Evolutionary conservation across 2,797 vertebrate species (phyloP).

Genomic region (Serranus cabrilla): DNA sequence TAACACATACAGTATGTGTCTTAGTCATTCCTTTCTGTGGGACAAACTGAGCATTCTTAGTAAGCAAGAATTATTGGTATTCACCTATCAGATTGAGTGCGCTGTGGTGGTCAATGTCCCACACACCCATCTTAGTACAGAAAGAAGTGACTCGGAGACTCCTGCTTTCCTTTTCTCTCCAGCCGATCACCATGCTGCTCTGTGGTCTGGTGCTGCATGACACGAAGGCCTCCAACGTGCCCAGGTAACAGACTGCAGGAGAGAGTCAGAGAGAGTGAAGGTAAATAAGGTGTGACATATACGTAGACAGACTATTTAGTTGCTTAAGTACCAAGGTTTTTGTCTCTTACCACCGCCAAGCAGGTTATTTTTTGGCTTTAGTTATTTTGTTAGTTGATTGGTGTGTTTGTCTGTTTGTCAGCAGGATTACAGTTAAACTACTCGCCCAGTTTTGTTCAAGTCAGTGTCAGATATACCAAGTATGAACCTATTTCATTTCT

Average conservation of each 20-base stretch:
- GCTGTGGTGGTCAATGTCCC: conserved; percentile 85
- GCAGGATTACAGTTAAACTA: too few relatives aligned
- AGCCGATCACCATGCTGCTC: conserved; percentile 82
- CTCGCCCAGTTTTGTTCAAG: too few relatives aligned
- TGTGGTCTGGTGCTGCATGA: conserved; percentile 83
- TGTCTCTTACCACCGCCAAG: too few relatives aligned
- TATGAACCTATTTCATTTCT: background rate
- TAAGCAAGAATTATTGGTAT: background rate
- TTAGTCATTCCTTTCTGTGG: too few relatives aligned
- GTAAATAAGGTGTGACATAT: conserved; percentile 19
- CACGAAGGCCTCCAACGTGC: conserved; percentile 86
- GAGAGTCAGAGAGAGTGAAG: conserved; percentile 15
- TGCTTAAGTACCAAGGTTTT: background rate
- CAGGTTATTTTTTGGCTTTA: too few relatives aligned
- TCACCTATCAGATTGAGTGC: conserved; percentile 88
- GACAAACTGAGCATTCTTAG: background rate
- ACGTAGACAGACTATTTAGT: background rate
- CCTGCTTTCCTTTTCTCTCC: conserved; percentile 82
- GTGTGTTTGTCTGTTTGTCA: too few relatives aligned
- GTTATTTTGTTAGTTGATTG: too few relatives aligned
- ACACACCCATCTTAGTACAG: conserved; percentile 81
- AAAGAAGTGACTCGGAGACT: conserved; percentile 78
- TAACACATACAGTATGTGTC: too few relatives aligned
- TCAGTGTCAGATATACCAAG: too few relatives aligned
- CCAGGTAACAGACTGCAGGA: conserved; percentile 79